These are phyloP conservation scores for Labeo catla DNA, from an alignment of 2,113 vertebrate genomes.

Conservation along the genomic window DNA sequence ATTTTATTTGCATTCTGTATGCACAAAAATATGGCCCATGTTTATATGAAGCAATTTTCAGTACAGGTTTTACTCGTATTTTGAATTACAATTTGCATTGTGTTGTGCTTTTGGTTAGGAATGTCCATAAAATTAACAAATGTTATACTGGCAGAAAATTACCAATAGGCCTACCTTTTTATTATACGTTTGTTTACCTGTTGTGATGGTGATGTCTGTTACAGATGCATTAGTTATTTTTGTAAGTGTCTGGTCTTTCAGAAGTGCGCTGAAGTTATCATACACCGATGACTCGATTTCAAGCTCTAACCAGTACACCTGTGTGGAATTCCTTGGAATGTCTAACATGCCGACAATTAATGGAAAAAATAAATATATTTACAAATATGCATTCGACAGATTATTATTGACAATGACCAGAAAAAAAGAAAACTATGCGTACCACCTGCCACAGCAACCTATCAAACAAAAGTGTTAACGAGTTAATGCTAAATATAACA, in stretches of 20 bases:
- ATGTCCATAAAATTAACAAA: neutral
- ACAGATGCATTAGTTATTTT: accelerated
- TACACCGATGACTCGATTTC: slow-evolving; percentile 33
- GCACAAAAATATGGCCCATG: neutral
- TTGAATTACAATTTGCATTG: neutral
- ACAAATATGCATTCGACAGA: neutral
- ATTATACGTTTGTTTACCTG: slow-evolving; percentile 61
- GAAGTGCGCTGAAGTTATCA: accelerated
- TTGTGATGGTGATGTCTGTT: slow-evolving; percentile 4
- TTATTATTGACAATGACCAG: neutral
- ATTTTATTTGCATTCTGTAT: neutral
- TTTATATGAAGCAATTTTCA: neutral
- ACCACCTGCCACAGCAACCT: slow-evolving; percentile 61
- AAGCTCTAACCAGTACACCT: slow-evolving; percentile 62
- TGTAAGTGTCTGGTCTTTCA: accelerated
- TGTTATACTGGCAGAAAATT: too few relatives aligned
- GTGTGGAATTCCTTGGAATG: slow-evolving; percentile 58
- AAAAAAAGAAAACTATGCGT: neutral
- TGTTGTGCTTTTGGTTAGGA: neutral
- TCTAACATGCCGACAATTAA: neutral
- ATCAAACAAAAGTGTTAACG: slow-evolving; percentile 16
- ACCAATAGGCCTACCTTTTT: too few relatives aligned
- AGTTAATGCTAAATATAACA: neutral
- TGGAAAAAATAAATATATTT: neutral
- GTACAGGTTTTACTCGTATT: neutral